Evolutionary conservation across 2,113 vertebrate species (phyloP).

Genomic region (Atherinomorus stipes): DNA sequence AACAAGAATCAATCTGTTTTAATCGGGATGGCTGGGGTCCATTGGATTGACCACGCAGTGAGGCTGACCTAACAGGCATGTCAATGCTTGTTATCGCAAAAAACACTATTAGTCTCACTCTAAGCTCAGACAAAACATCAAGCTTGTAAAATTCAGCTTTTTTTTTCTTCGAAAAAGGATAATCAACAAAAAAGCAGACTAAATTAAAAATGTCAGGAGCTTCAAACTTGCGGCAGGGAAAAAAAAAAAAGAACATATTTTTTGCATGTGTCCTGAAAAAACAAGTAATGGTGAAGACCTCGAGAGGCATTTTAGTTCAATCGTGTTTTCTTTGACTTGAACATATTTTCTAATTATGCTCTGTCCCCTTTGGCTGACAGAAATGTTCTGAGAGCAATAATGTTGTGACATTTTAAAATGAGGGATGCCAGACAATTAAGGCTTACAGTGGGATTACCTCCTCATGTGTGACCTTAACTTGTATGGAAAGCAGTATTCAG

Average conservation of each 20-base stretch:
- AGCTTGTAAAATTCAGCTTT: background rate
- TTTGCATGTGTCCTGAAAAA: slow-evolving; percentile 13
- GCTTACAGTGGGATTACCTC: slow-evolving; percentile 45
- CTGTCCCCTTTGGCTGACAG: slow-evolving; percentile 56
- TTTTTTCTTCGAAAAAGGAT: background rate
- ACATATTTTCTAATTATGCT: slow-evolving; percentile 69
- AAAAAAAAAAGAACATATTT: slow-evolving; percentile 4
- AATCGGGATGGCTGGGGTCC: slow-evolving; percentile 29
- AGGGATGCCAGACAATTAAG: slow-evolving; percentile 55
- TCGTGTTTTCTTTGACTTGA: slow-evolving; percentile 64
- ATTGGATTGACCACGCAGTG: slow-evolving; percentile 41
- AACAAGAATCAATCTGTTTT: slow-evolving; percentile 56
- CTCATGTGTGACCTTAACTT: slow-evolving; percentile 43
- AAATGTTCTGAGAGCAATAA: slow-evolving; percentile 58
- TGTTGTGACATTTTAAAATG: slow-evolving; percentile 70
- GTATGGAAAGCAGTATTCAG: slow-evolving; percentile 28
- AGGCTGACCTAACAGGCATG: slow-evolving; percentile 41
- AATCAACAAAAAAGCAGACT: background rate
- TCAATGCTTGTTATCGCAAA: slow-evolving; percentile 42
- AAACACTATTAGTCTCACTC: slow-evolving; percentile 46
- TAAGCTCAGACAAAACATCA: slow-evolving; percentile 7
- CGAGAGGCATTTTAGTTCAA: slow-evolving; percentile 51
- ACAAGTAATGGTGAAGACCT: slow-evolving; percentile 42
- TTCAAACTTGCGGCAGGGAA: background rate
- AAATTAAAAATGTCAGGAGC: slow-evolving; percentile 1